Conservation (phyloP, 2,888 invertebrate species). For the Phengaris alcon region DNA sequence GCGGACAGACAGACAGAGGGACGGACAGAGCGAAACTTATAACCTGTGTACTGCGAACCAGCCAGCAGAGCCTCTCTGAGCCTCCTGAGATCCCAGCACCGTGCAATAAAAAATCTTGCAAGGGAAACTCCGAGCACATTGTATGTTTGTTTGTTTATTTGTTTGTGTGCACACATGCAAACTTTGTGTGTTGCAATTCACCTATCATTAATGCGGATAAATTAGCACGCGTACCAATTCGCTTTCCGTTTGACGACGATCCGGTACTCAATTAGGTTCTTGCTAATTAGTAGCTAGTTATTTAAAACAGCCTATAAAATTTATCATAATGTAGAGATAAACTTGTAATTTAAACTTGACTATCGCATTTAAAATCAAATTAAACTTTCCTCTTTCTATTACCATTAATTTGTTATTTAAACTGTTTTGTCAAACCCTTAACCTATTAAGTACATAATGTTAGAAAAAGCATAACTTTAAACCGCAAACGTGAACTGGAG, state of each 20-base stretch:
- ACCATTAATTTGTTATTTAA: constrained; percentile 14
- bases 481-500: neutral
- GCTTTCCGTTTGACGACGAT: constrained; percentile 5
- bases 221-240: constrained; percentile 20
- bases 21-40: too few species aligned
- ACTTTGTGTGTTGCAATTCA: neutral
- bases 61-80: too few species aligned
- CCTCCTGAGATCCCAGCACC: too few species aligned
- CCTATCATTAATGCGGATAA: constrained; percentile 15
- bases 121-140: neutral
- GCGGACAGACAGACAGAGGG: too few species aligned
- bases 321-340: neutral
- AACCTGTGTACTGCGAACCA: too few species aligned
- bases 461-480: neutral
- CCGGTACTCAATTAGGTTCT: constrained; percentile 1
- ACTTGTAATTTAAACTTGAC: neutral
- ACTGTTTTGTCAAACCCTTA: neutral
- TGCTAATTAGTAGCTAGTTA: constrained; percentile 13
- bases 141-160: neutral
- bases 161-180: neutral
- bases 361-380: neutral
- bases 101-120: too few species aligned
- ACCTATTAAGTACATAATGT: constrained; percentile 11
- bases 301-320: neutral
- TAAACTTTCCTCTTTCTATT: neutral